Base-by-base conservation (phyloP, 53 echinoderm and acorn worm species). In the Apostichopus leukothele region DNA sequence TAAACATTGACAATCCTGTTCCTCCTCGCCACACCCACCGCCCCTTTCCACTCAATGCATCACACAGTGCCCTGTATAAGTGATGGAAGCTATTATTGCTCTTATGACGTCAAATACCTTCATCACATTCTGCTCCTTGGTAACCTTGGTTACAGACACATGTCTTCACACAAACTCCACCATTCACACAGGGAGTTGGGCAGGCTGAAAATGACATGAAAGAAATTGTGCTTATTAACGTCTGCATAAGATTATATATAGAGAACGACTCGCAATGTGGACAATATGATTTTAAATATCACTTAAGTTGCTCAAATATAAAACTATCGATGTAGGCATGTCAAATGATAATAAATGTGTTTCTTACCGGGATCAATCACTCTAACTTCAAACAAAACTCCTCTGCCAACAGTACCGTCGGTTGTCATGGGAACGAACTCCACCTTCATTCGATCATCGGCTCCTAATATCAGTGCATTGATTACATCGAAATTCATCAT, bases 331-430 rank as follows among this genome's bases (percentile, higher is more conserved):
- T 18, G 5, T 71, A 16, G 16, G 68, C 1, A 68, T 68, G 14
- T 0, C 68, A n/a, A 0, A 14, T 0, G 16, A n/a, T 68, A 68
- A 5, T 13, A 21, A n/a, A 16, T n/a, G 18, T 71, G 6, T 19
- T 71, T 16, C 71, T 77, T 25, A 77, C 78, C 78, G 23, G 78
- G 50, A 39, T 77, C 78, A 16, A 77, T 21, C 12, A 77, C 78
- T 51, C 52, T 50, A 1, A 77, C 78, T 77, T 77, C 78, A 26
- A 77, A 77, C 50, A 77, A 16, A 51, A 77, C 52, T 6, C 78
- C 78, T 77, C 52, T 77, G 12, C 78, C 78, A 6, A 77, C 78
- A 9, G 52, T 52, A 77, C 25, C 78, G 27, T 77, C 78, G 18
- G 10, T 77, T 14, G 27, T 50, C 50, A 12, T 52, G 12, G 78